phyloP scores from a whole-genome alignment of 2,888 invertebrate genomes.

The Cephonodes hylas region DNA sequence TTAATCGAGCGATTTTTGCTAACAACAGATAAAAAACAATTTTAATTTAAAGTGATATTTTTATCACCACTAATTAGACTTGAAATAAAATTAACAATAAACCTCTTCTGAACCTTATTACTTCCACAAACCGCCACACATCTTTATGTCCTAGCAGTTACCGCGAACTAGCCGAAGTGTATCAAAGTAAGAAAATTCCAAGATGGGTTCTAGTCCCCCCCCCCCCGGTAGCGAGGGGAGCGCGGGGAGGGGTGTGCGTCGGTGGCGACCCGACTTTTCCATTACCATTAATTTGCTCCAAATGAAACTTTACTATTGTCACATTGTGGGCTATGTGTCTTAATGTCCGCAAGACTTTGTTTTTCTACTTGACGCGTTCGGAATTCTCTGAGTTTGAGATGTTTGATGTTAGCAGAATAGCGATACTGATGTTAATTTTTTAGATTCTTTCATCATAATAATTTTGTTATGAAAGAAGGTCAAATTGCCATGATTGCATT shows the following conservation, averaged over 20 bases:
- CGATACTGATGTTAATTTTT: too few species aligned
- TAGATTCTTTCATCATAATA: too few species aligned
- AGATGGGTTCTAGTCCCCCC: background rate
- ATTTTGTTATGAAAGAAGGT: too few species aligned
- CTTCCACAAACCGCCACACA: background rate
- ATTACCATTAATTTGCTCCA: constrained; percentile 62
- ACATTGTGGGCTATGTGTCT: constrained; percentile 50
- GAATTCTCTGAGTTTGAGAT: background rate
- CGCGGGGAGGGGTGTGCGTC: background rate
- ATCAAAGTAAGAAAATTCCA: background rate
- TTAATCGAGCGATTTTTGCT: too few species aligned
- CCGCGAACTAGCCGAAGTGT: background rate
- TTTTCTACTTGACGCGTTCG: constrained; percentile 17
- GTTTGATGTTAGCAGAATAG: too few species aligned
- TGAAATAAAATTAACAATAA: too few species aligned
- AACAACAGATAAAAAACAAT: too few species aligned
- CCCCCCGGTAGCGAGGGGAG: background rate
- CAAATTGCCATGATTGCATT: too few species aligned
- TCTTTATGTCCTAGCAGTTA: too few species aligned
- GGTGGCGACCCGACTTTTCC: constrained; percentile 55
- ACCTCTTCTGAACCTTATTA: too few species aligned
- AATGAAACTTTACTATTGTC: constrained; percentile 50
- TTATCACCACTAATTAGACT: too few species aligned
- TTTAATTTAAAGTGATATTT: too few species aligned
- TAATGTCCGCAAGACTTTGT: constrained; percentile 37